These are phyloP conservation scores for Lacerta agilis DNA, from an alignment of 2,797 vertebrate genomes.

Conservation along the genomic window DNA sequence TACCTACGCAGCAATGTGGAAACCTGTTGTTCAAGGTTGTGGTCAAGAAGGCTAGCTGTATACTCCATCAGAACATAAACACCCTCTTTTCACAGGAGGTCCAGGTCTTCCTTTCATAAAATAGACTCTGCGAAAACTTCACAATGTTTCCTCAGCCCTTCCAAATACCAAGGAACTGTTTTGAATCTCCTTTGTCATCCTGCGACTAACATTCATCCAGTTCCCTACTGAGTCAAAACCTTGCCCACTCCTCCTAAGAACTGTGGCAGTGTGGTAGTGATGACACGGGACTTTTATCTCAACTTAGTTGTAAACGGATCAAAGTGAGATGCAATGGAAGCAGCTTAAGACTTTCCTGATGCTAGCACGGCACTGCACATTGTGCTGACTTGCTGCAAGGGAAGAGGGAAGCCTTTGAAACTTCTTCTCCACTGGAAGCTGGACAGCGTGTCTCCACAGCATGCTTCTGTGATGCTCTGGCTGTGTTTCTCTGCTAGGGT, in stretches of 20 bases:
- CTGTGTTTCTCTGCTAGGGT: conserved; percentile 31
- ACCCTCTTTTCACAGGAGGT: background rate
- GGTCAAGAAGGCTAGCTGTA: background rate
- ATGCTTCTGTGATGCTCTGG: conserved; percentile 42
- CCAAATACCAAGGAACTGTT: conserved; percentile 8
- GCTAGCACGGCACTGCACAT: conserved; percentile 43
- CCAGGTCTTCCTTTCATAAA: accelerated
- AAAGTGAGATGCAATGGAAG: conserved; percentile 51
- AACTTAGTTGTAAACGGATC: conserved; percentile 46
- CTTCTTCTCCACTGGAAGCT: conserved; percentile 45
- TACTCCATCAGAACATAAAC: background rate
- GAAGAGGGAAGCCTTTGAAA: conserved; percentile 46
- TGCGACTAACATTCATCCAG: conserved; percentile 32
- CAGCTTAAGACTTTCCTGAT: conserved; percentile 50
- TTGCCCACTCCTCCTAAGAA: conserved; percentile 45
- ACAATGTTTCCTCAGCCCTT: background rate
- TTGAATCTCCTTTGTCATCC: conserved; percentile 7
- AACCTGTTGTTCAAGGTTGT: background rate
- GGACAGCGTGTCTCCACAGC: conserved; percentile 51
- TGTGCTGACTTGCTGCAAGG: conserved; percentile 39
- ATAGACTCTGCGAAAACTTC: background rate
- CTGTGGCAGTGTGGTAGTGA: conserved; percentile 4
- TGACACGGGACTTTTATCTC: background rate
- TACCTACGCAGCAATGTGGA: conserved; percentile 5
- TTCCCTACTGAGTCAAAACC: conserved; percentile 50